Evolutionary conservation across 2,888 invertebrate species (phyloP).

Genomic region (Dynastes grantii): DNA sequence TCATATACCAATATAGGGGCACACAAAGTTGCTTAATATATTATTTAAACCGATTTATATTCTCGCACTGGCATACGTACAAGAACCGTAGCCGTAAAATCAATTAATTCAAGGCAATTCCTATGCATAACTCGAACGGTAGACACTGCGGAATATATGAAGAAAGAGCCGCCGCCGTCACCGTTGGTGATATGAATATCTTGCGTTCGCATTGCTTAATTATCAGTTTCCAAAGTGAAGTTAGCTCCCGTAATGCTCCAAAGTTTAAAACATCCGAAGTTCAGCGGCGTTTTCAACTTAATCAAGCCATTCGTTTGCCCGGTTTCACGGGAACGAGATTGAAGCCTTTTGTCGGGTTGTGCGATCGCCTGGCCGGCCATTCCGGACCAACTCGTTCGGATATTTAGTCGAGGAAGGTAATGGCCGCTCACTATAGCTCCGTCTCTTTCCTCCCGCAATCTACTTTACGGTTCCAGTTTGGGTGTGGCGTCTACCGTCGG

Average conservation of each 20-base stretch:
- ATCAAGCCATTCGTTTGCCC: constrained; percentile 49
- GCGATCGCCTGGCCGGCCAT: constrained; percentile 59
- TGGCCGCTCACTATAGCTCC: constrained; percentile 38
- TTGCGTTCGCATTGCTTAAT: constrained; percentile 37
- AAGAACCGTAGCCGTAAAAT: constrained; percentile 40
- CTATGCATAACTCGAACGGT: constrained; percentile 27
- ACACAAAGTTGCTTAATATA: constrained; percentile 38
- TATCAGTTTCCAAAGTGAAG: constrained; percentile 33
- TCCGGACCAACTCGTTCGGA: constrained; percentile 49
- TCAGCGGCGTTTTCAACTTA: constrained; percentile 27
- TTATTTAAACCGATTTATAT: constrained; percentile 46
- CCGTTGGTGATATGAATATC: constrained; percentile 19
- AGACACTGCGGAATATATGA: constrained; percentile 19
- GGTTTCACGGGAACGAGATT: constrained; percentile 40
- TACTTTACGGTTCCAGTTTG: constrained; percentile 27
- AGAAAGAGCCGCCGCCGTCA: constrained; percentile 22
- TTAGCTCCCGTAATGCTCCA: constrained; percentile 8
- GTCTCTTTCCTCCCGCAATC: constrained; percentile 32
- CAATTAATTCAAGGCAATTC: constrained; percentile 41
- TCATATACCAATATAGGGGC: not conserved
- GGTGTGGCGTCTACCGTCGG: constrained; percentile 47
- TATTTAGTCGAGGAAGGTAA: constrained; percentile 46
- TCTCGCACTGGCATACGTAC: constrained; percentile 19
- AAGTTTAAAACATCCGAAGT: constrained; percentile 19
- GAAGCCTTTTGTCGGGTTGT: constrained; percentile 55